Evolutionary conservation across 2,888 invertebrate species (phyloP).

Genomic region (Rotaria sp.): DNA sequence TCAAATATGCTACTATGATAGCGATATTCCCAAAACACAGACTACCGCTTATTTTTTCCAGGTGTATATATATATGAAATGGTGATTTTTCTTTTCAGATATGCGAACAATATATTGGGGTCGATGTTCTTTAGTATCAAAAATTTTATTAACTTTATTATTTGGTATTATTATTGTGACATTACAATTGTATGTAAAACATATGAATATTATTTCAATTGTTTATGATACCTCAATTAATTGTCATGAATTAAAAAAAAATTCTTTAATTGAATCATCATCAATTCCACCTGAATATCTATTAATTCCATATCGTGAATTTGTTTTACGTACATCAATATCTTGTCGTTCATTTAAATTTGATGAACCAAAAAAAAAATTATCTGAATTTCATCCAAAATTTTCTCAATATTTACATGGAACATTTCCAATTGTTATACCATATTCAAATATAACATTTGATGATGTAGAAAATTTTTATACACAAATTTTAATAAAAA

Average conservation of each 20-base stretch:
- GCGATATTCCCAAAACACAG: too few species aligned
- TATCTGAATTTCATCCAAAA: background rate
- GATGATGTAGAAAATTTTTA: conserved; percentile 8
- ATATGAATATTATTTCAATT: background rate
- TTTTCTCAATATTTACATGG: background rate
- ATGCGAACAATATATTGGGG: background rate
- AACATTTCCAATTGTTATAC: background rate
- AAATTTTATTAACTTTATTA: background rate
- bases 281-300: background rate
- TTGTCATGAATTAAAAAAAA: background rate
- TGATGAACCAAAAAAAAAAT: background rate
- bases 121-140: background rate
- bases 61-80: background rate
- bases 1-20: too few species aligned
- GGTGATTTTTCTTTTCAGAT: background rate
- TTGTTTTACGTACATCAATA: background rate
- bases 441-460: background rate
- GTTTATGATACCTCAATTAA: background rate
- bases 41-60: too few species aligned
- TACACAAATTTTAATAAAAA: background rate
- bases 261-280: background rate
- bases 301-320: background rate
- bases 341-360: background rate
- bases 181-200: too few species aligned
- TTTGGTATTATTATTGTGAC: background rate